These are phyloP conservation scores for Charina bottae DNA, from an alignment of 2,113 vertebrate genomes.

Conservation along the genomic window DNA sequence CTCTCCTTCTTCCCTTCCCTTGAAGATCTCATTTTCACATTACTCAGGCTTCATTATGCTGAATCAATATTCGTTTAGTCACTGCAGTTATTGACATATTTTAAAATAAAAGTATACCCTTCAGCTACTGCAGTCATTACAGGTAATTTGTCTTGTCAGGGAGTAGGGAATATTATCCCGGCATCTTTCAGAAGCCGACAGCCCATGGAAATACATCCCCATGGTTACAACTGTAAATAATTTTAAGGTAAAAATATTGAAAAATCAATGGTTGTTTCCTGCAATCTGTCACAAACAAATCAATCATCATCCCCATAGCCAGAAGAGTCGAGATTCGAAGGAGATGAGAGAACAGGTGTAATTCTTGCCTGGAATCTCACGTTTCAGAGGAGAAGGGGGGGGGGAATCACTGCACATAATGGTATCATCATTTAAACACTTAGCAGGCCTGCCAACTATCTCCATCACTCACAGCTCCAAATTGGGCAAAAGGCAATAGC, in stretches of 20 bases:
- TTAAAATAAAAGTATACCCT: conserved; percentile 97
- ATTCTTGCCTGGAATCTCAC: conserved; percentile 93
- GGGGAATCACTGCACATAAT: conserved; percentile 92
- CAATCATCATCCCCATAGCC: conserved; percentile 92
- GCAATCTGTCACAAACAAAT: conserved; percentile 96
- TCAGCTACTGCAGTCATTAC: conserved; percentile 92
- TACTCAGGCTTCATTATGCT: conserved; percentile 95
- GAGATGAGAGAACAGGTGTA: conserved; percentile 82
- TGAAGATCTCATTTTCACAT: conserved; percentile 91
- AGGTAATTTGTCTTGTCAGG: conserved; percentile 95
- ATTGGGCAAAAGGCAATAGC: conserved; percentile 65
- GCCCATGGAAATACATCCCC: conserved; percentile 85
- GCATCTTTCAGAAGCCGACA: conserved; percentile 85
- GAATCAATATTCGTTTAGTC: conserved; percentile 99
- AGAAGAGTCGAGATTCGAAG: conserved; percentile 77
- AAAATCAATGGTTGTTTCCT: conserved; percentile 99
- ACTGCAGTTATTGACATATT: conserved; percentile 95
- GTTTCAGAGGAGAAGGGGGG: conserved; percentile 70
- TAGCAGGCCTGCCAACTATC: conserved; percentile 82
- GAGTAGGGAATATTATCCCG: conserved; percentile 87
- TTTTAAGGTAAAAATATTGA: conserved; percentile 96
- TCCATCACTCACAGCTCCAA: conserved; percentile 78
- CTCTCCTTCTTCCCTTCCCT: conserved; percentile 75
- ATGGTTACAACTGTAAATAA: conserved; percentile 97
- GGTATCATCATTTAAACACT: conserved; percentile 98